A percentile compares a stretch with the other conserved stretches of the same genome.
phyloP scores from a whole-genome alignment of 1,140 invertebrate species.

The Leptinotarsa lineolata region DNA sequence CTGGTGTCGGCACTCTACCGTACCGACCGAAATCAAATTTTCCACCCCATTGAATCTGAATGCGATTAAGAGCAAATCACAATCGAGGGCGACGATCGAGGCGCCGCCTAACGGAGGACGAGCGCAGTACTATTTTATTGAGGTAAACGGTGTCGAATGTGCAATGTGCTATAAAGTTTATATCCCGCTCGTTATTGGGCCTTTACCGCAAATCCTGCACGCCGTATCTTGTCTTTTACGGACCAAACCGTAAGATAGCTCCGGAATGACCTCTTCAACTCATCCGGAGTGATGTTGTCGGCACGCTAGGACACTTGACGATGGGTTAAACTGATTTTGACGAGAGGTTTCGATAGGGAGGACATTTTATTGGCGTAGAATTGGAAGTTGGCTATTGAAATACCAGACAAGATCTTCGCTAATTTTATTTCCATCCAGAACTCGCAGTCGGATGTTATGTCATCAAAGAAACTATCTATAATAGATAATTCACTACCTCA shows the following conservation, averaged over 20 bases:
- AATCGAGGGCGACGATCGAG: conserved; percentile 20
- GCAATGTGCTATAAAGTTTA: conserved; percentile 55
- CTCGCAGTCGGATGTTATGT: too few species aligned
- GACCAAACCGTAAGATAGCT: conserved; percentile 49
- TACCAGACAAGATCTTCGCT: too few species aligned
- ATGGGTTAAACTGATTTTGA: conserved; percentile 43
- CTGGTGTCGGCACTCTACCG: conserved; percentile 41
- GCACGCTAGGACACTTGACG: conserved; percentile 50
- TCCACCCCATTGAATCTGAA: conserved; percentile 49
- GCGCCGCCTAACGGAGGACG: conserved; percentile 11
- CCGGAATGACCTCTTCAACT: conserved; percentile 53
- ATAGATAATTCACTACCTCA: neutral
- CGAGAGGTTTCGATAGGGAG: conserved; percentile 25
- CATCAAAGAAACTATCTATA: neutral
- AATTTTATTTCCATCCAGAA: too few species aligned
- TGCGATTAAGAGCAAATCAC: conserved; percentile 46
- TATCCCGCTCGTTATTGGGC: conserved; percentile 51
- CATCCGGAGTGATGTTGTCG: conserved; percentile 46
- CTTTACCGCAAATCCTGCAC: conserved; percentile 53
- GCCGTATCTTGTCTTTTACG: conserved; percentile 52
- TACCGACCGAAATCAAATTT: conserved; percentile 49
- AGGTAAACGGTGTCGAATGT: conserved; percentile 54
- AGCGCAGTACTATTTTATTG: conserved; percentile 15
- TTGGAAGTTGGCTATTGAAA: too few species aligned
- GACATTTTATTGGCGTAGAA: conserved; percentile 11